Conservation (phyloP, 2,888 invertebrate genomes). For the Apoda limacodes region DNA sequence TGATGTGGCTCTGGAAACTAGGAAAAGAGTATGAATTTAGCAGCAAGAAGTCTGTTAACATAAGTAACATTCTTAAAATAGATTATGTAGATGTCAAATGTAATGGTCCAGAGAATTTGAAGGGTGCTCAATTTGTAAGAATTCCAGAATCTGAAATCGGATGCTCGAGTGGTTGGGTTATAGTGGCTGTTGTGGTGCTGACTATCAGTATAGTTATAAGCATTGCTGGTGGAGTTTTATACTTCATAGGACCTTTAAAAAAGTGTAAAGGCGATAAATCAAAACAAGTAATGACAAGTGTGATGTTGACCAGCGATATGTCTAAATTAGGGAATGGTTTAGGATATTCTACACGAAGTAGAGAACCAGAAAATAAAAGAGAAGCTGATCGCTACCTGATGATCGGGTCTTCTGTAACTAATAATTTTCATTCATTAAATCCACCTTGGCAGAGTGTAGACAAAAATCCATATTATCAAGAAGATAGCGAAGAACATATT, state of each 20-base stretch:
- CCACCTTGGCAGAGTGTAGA: constrained; percentile 66
- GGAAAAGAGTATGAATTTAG: constrained; percentile 52
- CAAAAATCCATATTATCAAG: constrained; percentile 60
- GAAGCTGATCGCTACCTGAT: constrained; percentile 63
- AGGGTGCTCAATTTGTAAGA: constrained; percentile 61
- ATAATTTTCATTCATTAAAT: constrained; percentile 62
- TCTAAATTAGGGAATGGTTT: constrained; percentile 62
- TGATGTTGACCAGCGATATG: constrained; percentile 62
- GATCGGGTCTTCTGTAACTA: constrained; percentile 64
- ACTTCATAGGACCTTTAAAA: constrained; percentile 63
- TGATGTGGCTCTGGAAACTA: constrained; percentile 88
- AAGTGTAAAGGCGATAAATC: constrained; percentile 65
- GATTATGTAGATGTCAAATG: constrained; percentile 72
- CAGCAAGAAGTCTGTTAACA: constrained; percentile 42
- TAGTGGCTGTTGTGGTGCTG: constrained; percentile 63
- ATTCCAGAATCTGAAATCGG: constrained; percentile 74
- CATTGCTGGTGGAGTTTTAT: constrained; percentile 58
- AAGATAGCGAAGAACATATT: constrained; percentile 62
- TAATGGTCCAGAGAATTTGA: constrained; percentile 68
- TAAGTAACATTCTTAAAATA: constrained; percentile 53
- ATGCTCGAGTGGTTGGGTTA: constrained; percentile 73
- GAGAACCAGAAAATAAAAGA: constrained; percentile 58
- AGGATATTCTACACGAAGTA: constrained; percentile 57
- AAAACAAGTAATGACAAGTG: constrained; percentile 65
- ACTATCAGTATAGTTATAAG: constrained; percentile 67